Conservation (phyloP, 2,113 vertebrate species). For the Corythaeola cristata region DNA sequence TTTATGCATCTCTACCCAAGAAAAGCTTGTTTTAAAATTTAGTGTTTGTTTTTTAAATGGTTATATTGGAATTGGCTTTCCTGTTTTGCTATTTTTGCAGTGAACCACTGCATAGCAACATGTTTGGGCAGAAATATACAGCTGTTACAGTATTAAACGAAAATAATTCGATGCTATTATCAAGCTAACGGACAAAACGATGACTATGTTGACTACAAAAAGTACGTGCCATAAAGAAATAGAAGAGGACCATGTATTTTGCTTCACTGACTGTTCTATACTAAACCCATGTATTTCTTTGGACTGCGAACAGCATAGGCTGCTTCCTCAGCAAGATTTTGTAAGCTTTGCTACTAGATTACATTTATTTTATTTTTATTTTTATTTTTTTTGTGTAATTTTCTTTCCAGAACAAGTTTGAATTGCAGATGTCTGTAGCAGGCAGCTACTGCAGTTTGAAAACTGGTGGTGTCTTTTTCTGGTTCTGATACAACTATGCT, state of each 20-base stretch:
- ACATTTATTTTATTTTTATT: not conserved
- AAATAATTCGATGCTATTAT: constrained; percentile 2
- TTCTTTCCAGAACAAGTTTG: not conserved
- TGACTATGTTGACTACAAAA: not conserved
- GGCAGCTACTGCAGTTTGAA: not conserved
- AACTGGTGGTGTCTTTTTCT: not conserved
- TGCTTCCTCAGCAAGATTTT: not conserved
- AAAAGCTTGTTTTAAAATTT: not conserved
- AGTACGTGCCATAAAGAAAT: not conserved
- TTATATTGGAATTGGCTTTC: not conserved
- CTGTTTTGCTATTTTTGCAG: not conserved
- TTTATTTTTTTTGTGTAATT: not conserved
- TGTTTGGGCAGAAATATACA: not conserved
- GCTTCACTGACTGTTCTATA: not conserved
- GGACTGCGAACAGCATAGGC: not conserved
- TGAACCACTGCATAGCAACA: not conserved
- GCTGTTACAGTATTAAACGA: not conserved
- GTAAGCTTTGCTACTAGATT: not conserved
- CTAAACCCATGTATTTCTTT: not conserved
- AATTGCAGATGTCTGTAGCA: not conserved
- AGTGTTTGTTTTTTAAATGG: not conserved
- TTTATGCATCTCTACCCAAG: not conserved
- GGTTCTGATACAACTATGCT: not conserved
- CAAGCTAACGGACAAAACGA: not conserved
- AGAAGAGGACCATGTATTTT: not conserved